Base-by-base conservation (phyloP, 2,888 invertebrate genomes). In the Drosophila histrio region DNA sequence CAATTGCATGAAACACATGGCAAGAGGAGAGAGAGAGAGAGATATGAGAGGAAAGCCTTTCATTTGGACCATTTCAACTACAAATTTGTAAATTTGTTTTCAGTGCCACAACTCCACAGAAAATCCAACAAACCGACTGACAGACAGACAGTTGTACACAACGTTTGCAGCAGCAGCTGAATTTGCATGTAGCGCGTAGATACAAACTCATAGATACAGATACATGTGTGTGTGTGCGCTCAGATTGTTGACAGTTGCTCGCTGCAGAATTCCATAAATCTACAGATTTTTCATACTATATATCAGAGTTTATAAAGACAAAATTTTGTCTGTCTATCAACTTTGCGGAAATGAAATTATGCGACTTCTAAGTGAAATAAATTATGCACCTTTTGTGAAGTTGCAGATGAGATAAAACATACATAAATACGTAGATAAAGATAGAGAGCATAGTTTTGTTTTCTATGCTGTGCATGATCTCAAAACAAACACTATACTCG, bases 1-100 rank as follows among this genome's bases (percentile, higher is more conserved):
- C 82, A 58, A 62, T 50, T 69, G 61, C 19, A 43, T 8, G n/a
- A 13, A 32, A 1, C 3, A 5, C 2, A 22, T 30, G 1, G 11
- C 0, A 17, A 17, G 9, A 4, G 5, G 8, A 32, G 3, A 28
- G 28, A 7, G 6, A n/a, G 21, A 8, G 30, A 4, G 8, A 6
- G 28, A 6, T 6, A 7, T 15, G 2, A 11, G 11, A 9, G 49
- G 30, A 11, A 30, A 43, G 19, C n/a, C 21, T 62, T 32, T 24
- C 24, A 30, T 30, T 22, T 44, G 43, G 3, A 1, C 28, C 46
- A 46, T 46, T 41, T 39, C 15, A 26, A 5, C 19, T 15, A 4
- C 17, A 69, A 61, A 69, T 41, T 56, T 46, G 19, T n/a, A 70
- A 63, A 53, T 70, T 70, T 39, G 43, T 53, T 70, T 70, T 47